phyloP scores from a whole-genome alignment of 1,140 invertebrate genomes.

The Dysdera silvatica region DNA sequence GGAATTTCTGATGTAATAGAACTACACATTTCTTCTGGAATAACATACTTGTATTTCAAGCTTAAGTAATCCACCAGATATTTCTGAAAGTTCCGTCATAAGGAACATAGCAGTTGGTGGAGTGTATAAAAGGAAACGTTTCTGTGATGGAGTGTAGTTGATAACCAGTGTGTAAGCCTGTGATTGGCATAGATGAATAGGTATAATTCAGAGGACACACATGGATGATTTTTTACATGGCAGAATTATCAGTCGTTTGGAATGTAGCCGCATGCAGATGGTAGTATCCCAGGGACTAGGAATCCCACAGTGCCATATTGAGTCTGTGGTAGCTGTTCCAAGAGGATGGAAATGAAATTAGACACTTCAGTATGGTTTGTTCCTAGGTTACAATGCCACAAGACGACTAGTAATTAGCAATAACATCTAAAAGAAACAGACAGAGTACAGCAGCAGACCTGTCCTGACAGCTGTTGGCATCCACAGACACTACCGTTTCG shows the following conservation, averaged over 20 bases:
- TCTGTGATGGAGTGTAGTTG: too few relatives aligned
- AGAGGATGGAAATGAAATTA: neutral
- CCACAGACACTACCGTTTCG: neutral
- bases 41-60: too few relatives aligned
- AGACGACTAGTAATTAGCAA: neutral
- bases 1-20: too few relatives aligned
- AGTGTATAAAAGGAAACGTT: too few relatives aligned
- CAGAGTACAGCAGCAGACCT: neutral
- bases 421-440: neutral
- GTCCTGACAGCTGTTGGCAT: neutral
- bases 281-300: neutral
- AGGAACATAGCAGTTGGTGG: too few relatives aligned
- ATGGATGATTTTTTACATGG: constrained; percentile 7
- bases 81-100: too few relatives aligned
- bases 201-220: neutral
- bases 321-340: too few relatives aligned
- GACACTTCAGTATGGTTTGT: neutral
- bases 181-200: too few relatives aligned
- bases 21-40: too few relatives aligned
- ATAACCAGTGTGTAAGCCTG: too few relatives aligned
- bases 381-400: neutral
- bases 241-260: neutral
- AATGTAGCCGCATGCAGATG: neutral
- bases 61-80: too few relatives aligned
- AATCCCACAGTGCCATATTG: neutral